Evolutionary conservation across 2,888 invertebrate species (phyloP), one percentile per base, ranked within the genome.

Genomic region (Clistopyga incitator): DNA sequence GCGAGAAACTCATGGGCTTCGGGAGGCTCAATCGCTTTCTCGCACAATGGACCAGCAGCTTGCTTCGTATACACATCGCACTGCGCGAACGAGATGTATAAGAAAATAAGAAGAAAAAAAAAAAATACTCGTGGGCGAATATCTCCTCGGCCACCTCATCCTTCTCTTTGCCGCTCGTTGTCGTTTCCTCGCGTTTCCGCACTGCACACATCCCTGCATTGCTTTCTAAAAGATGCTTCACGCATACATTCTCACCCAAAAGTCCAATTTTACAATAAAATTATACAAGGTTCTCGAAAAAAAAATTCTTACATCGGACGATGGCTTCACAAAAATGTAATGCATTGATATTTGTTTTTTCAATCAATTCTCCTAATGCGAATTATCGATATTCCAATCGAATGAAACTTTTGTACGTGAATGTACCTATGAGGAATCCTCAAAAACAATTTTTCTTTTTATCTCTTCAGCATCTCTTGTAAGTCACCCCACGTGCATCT

Each of bases 41-140:
- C 77, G 59, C 68, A 84, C 80, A 84, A 80, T 80, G 81, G 81
- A 67, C 47, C 72, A 59, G 59, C 74, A 67, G 65, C 34, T 74
- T 61, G 61, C 59, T 72, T 50, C 23, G 67, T n/a, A 3, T 42
- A n/a, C 71, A 29, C 61, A 56, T 15, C 45, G 25, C 61, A 56
- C 23, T 54, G 25, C 45, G 47, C 56, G 25, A 45, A 34, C 52
- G 50, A 56, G 52, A 50, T 68, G 70, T 54, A 78, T 54, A 74
- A 38, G 78, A 67, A 13, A 67, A 13, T 45, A 61, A 78, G 79
- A 72, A 83, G 67, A 59, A 38, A 23, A 83, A 71, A 59, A 38
- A 23, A 72, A 64, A 47, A 54, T 56, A 75, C 68, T 74, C 84
- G 84, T 84, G 84, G 84, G 84, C 78, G 78, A 68, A 68, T 65